phyloP scores from a whole-genome alignment of 2,888 invertebrate genomes.

The Nymphalis polychloros region DNA sequence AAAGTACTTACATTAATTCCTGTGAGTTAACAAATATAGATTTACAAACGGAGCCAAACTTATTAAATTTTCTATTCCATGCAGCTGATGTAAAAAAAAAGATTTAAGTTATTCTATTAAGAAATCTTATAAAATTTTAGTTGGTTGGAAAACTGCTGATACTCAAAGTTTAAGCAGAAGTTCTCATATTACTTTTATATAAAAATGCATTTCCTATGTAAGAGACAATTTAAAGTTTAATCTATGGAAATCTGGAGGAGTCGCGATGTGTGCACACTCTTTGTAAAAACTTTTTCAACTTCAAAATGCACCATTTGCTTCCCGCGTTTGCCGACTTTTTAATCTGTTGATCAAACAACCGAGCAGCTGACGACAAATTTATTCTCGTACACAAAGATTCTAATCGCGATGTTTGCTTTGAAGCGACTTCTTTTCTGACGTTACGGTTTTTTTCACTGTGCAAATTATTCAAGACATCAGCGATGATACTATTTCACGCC shows the following conservation, averaged over 20 bases:
- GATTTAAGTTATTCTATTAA: conserved; percentile 9
- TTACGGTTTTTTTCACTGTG: conserved; percentile 23
- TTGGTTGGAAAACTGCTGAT: conserved; percentile 23
- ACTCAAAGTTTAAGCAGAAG: conserved; percentile 18
- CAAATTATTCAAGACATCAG: conserved; percentile 21
- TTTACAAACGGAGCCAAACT: too few species aligned
- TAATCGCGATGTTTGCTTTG: conserved; percentile 59
- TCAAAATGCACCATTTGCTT: conserved; percentile 65
- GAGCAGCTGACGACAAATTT: conserved; percentile 70
- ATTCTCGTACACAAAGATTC: conserved; percentile 70
- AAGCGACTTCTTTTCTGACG: conserved; percentile 46
- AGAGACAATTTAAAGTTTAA: conserved; percentile 34
- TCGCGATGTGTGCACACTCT: conserved; percentile 39
- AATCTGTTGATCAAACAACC: conserved; percentile 75
- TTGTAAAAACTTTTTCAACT: conserved; percentile 49
- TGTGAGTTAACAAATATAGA: too few species aligned
- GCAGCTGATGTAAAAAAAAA: neutral
- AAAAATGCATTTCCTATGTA: conserved; percentile 24
- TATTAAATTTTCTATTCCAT: too few species aligned
- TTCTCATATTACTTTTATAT: conserved; percentile 26
- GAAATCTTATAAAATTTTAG: conserved; percentile 18
- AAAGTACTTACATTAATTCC: too few species aligned
- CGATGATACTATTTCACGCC: conserved; percentile 19
- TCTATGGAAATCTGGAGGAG: conserved; percentile 36
- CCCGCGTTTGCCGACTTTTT: conserved; percentile 60